Conservation (phyloP, 1,140 invertebrate species). For the Sipha flava region DNA sequence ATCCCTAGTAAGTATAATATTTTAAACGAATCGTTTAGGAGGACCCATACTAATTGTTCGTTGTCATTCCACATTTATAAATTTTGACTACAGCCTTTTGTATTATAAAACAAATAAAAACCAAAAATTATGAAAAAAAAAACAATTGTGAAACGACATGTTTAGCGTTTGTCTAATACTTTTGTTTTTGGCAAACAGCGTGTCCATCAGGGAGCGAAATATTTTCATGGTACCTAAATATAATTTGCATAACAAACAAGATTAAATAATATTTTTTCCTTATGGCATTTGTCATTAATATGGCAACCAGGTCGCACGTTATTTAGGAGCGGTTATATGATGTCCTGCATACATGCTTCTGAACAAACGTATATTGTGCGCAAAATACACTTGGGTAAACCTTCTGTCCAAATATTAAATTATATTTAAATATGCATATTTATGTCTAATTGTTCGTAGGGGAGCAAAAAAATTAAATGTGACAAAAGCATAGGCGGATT, state of each 20-base stretch:
- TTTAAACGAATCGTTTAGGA: too few relatives aligned
- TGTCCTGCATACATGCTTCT: neutral
- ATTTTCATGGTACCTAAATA: neutral
- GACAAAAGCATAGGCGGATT: neutral
- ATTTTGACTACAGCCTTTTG: neutral
- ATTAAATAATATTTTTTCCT: neutral
- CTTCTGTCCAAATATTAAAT: slow-evolving; percentile 4
- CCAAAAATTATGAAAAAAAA: neutral
- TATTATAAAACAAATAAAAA: slow-evolving; percentile 11
- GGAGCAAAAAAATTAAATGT: slow-evolving; percentile 2
- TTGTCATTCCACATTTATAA: too few relatives aligned
- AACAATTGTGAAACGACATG: neutral
- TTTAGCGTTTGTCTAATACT: neutral
- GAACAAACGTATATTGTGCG: neutral
- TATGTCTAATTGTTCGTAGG: neutral
- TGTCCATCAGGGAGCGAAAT: neutral
- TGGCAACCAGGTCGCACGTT: neutral
- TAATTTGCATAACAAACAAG: slow-evolving; percentile 14
- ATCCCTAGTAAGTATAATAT: too few relatives aligned
- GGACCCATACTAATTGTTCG: too few relatives aligned
- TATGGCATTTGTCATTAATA: neutral
- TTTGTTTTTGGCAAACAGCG: slow-evolving; percentile 18
- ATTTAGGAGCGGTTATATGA: neutral
- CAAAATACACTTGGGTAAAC: slow-evolving; percentile 15
- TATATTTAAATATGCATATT: neutral